Base-by-base conservation (phyloP, 2,113 vertebrate species). In the Lophotis ruficrista region DNA sequence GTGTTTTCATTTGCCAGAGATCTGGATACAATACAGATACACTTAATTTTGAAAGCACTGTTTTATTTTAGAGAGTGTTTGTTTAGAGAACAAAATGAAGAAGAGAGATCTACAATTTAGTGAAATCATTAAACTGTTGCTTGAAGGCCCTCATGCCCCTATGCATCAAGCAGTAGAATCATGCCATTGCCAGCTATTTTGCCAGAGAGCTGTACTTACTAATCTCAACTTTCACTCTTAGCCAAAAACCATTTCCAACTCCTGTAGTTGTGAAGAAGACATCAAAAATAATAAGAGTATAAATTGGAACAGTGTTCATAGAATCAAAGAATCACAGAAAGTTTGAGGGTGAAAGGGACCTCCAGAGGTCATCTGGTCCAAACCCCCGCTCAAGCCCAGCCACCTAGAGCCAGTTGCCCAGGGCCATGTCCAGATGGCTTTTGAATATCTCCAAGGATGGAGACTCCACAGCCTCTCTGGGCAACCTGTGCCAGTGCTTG, bases 1-100 rank as follows among this genome's bases (percentile, higher is more conserved):
- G 72, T 48, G 48, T 62, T 93, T 89, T 86, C 35, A 75, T 93
- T 87, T 95, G 61, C 69, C 30, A 53, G 72, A 89, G 53, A 87
- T 80, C 66, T 91, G 70, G 62, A 73, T 85, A 41, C 54, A 71
- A 50, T 51, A 43, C 68, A 81, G 83, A 91, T 73, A 83, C 35
- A 48, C 27, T 81, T 96, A 89, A 93, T 89, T 85, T 57, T 76
- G 66, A 94, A 69, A 77, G 28, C 54, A 54, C 45, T 31, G 10
- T 10, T 95, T 82, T 72, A 50, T 69, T 96, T 93, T 5, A 30
- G 31, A 48, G 47, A 48, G 21, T 48, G 47, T 48, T 48, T 48
- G 47, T 31, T 68, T 62, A 37, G 35, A 83, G 54, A 68, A 58
- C 53, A 77, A 81, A 62, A 84, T 38, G 57, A 57, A 76, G 70